Conservation (phyloP, 2,888 invertebrate genomes). For the Hemicrepidius hirtus region DNA sequence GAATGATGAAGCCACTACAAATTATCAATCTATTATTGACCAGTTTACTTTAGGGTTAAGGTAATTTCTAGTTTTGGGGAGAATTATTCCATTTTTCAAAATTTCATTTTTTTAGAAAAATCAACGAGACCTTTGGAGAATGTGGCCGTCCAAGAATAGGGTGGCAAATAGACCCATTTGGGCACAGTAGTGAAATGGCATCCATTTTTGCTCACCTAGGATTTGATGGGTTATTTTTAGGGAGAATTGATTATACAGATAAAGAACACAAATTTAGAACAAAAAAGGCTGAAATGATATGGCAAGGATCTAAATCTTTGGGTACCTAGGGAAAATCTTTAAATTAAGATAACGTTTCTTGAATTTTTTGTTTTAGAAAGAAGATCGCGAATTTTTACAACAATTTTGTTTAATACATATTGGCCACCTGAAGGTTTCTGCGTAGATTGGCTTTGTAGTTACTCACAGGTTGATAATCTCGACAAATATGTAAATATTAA, state of each 20-base stretch:
- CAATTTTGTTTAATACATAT: constrained; percentile 88
- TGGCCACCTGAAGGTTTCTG: constrained; percentile 93
- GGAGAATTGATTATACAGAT: constrained; percentile 91
- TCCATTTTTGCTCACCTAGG: constrained; percentile 88
- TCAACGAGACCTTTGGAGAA: constrained; percentile 80
- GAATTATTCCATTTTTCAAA: too few relatives aligned
- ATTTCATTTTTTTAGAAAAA: constrained; percentile 66
- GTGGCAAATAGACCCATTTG: constrained; percentile 92
- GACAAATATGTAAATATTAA: too few relatives aligned
- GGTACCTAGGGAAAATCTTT: too few relatives aligned
- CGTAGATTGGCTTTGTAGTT: constrained; percentile 32
- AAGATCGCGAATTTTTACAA: constrained; percentile 85
- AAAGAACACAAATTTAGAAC: constrained; percentile 77
- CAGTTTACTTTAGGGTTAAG: constrained; percentile 82
- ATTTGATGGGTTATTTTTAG: constrained; percentile 91
- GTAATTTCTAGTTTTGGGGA: constrained; percentile 66
- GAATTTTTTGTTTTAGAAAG: constrained; percentile 49
- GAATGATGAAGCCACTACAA: constrained; percentile 80
- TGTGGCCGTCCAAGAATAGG: constrained; percentile 85
- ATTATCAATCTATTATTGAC: constrained; percentile 82
- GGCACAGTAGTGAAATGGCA: constrained; percentile 91
- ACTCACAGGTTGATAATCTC: too few relatives aligned
- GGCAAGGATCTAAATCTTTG: constrained; percentile 83
- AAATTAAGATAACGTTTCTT: constrained; percentile 59
- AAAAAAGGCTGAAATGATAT: constrained; percentile 87